These are phyloP conservation scores for Cavia porcellus DNA, from an alignment of 2,113 vertebrate species.

Conservation along the genomic window DNA sequence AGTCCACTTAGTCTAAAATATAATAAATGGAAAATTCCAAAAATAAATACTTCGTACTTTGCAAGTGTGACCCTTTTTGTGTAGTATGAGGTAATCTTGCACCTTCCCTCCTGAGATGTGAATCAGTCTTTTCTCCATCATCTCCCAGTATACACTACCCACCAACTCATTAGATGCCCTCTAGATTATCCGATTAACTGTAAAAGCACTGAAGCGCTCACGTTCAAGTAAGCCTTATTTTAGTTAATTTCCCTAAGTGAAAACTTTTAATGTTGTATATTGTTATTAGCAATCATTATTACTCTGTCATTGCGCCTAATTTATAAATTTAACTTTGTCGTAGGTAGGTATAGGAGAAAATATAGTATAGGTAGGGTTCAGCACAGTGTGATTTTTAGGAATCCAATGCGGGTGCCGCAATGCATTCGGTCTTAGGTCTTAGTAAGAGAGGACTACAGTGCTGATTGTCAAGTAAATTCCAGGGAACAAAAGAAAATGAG, in stretches of 20 bases:
- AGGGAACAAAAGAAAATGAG: background rate
- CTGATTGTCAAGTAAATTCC: background rate
- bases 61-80: background rate
- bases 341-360: background rate
- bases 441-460: background rate
- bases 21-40: background rate
- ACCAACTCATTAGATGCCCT: too few relatives aligned
- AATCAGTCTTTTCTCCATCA: background rate
- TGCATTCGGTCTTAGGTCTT: background rate
- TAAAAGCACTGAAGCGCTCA: background rate
- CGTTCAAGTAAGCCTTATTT: background rate
- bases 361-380: background rate
- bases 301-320: background rate
- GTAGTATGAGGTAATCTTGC: background rate
- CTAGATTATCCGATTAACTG: background rate
- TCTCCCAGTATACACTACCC: too few relatives aligned
- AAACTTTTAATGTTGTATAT: background rate
- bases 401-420: background rate
- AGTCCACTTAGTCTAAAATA: background rate
- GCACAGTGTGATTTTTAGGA: background rate
- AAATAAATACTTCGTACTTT: background rate
- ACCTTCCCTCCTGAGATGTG: background rate
- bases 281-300: background rate
- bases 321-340: background rate
- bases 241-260: background rate